Evolutionary conservation across 2,797 vertebrate species (phyloP).

Genomic region (Amphiprion clarkii): DNA sequence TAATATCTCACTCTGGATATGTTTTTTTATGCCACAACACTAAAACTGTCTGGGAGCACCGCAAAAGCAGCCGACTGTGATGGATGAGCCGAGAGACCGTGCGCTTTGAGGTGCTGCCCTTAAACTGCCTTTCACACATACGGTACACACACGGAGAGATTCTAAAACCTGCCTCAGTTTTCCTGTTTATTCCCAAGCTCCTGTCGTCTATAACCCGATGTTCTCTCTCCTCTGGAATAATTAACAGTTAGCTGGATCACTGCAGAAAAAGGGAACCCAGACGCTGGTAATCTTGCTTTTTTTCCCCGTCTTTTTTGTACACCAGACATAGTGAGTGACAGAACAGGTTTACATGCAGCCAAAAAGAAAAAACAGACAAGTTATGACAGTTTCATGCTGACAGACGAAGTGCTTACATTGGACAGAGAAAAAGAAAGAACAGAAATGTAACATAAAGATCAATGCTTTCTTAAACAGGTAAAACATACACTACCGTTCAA

Average conservation of each 20-base stretch:
- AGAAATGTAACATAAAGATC: slow-evolving; percentile 60
- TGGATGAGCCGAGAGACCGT: slow-evolving; percentile 57
- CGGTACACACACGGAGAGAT: slow-evolving; percentile 24
- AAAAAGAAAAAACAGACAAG: slow-evolving; percentile 72
- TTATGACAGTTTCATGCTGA: slow-evolving; percentile 83
- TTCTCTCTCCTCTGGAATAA: slow-evolving; percentile 41
- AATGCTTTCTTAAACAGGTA: slow-evolving; percentile 59
- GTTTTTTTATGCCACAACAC: slow-evolving; percentile 13
- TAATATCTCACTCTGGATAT: slow-evolving; percentile 8
- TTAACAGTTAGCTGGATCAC: slow-evolving; percentile 79
- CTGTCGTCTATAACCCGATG: slow-evolving; percentile 41
- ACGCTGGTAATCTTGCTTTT: slow-evolving; percentile 22
- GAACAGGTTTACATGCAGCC: slow-evolving; percentile 86
- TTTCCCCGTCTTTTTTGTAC: too few species aligned
- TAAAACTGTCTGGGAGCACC: slow-evolving; percentile 39
- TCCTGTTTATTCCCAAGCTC: slow-evolving; percentile 28
- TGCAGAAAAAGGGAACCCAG: slow-evolving; percentile 77
- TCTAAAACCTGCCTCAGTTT: slow-evolving; percentile 33
- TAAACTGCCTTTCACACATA: slow-evolving; percentile 66
- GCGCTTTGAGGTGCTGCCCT: slow-evolving; percentile 59
- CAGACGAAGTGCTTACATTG: slow-evolving; percentile 82
- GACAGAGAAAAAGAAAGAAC: slow-evolving; percentile 75
- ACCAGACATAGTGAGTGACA: slow-evolving; percentile 43
- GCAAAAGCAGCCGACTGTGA: slow-evolving; percentile 51
- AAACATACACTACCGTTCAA: slow-evolving; percentile 28